Evolutionary conservation across 2,888 invertebrate genomes (phyloP).

Genomic region (Hyalella azteca): DNA sequence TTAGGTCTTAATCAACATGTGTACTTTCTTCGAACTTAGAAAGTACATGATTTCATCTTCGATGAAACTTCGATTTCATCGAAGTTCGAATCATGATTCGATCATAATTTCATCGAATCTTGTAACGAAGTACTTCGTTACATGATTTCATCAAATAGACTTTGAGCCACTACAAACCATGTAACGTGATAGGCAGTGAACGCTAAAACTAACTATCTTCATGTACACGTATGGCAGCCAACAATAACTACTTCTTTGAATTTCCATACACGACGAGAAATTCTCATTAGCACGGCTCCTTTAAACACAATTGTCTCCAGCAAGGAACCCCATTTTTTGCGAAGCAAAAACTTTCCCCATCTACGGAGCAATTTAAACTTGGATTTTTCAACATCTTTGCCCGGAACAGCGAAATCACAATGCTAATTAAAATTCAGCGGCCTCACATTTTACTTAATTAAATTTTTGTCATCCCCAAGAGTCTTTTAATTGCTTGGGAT

Average conservation of each 20-base stretch:
- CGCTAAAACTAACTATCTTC: not conserved
- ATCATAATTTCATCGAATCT: too few species aligned
- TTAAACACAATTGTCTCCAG: slow-evolving; percentile 48
- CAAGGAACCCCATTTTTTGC: slow-evolving; percentile 50
- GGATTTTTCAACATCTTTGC: slow-evolving; percentile 42
- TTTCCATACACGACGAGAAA: slow-evolving; percentile 54
- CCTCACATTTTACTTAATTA: slow-evolving; percentile 57
- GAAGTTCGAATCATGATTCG: too few species aligned
- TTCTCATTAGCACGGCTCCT: slow-evolving; percentile 54
- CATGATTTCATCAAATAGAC: too few species aligned
- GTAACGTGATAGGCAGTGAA: too few species aligned
- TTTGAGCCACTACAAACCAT: too few species aligned
- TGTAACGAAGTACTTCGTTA: too few species aligned
- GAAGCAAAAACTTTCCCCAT: slow-evolving; percentile 28
- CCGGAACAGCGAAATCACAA: slow-evolving; percentile 46
- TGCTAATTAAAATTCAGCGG: slow-evolving; percentile 57
- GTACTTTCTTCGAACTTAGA: too few species aligned
- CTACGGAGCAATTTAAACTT: slow-evolving; percentile 52
- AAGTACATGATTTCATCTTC: too few species aligned
- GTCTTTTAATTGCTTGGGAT: slow-evolving; percentile 55
- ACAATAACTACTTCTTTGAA: slow-evolving; percentile 46
- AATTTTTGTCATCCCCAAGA: slow-evolving; percentile 56
- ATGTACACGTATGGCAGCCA: slow-evolving; percentile 23
- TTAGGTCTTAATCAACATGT: too few species aligned
- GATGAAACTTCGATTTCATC: too few species aligned